These are phyloP conservation scores for Odontamblyopus rebecca DNA, from an alignment of 2,797 vertebrate species.

Conservation along the genomic window DNA sequence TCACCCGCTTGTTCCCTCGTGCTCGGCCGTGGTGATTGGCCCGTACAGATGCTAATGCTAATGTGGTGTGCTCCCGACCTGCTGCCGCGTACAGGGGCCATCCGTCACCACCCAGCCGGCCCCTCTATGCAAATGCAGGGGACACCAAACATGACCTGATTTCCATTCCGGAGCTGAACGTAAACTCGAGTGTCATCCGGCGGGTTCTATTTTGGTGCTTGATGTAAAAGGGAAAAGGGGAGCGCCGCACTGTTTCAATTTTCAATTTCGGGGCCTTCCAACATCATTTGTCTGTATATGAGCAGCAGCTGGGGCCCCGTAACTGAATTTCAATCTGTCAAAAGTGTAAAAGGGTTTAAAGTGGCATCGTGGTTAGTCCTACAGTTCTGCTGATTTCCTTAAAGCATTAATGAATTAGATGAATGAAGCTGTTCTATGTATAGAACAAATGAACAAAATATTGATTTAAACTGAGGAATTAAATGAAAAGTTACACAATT, in stretches of 20 bases:
- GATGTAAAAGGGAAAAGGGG: not conserved
- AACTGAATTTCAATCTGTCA: slow-evolving; percentile 57
- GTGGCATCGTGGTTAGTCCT: no score
- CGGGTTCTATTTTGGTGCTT: not conserved
- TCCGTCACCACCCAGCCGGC: not conserved
- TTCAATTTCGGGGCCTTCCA: not conserved
- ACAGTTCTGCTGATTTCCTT: no score
- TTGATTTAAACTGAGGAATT: no score
- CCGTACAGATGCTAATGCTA: slow-evolving; percentile 13
- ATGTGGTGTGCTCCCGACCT: slow-evolving; percentile 17
- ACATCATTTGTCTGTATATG: not conserved
- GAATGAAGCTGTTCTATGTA: no score
- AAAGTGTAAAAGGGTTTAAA: no score
- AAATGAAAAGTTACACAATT: no score
- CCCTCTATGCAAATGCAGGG: slow-evolving; percentile 9
- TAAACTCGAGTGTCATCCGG: not conserved
- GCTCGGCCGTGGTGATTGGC: slow-evolving; percentile 37
- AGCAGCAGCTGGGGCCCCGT: slow-evolving; percentile 3
- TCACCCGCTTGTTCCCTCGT: slow-evolving; percentile 49
- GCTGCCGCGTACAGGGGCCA: slow-evolving; percentile 9
- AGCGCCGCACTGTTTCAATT: not conserved
- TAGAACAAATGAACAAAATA: no score
- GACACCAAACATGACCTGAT: not conserved
- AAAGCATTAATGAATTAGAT: no score
- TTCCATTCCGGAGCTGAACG: not conserved